Conservation (phyloP, 2,113 vertebrate genomes). For the Manacus vitellinus region DNA sequence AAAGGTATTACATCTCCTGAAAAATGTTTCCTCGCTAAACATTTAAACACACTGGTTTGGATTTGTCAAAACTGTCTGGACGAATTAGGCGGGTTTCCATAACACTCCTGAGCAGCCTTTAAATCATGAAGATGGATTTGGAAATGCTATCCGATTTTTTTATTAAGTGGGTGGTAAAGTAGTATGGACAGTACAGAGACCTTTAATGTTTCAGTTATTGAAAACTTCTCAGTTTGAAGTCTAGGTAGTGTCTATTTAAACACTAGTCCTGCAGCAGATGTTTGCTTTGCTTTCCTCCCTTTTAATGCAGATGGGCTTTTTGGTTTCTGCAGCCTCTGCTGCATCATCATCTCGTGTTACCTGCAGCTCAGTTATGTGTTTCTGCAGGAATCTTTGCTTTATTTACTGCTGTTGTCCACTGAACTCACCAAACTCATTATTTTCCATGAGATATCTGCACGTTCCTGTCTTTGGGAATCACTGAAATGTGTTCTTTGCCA, state of each 20-base stretch:
- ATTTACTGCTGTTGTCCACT: background rate
- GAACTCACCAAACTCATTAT: background rate
- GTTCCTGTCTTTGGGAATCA: background rate
- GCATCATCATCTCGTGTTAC: background rate
- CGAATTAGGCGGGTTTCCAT: conserved; percentile 19
- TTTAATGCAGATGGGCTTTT: background rate
- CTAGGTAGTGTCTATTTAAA: background rate
- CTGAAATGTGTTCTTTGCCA: background rate
- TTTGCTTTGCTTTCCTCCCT: background rate
- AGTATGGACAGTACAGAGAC: background rate
- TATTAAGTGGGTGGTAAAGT: conserved; percentile 19
- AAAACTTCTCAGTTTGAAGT: conserved; percentile 4
- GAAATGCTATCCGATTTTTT: background rate
- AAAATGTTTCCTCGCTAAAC: conserved; percentile 36
- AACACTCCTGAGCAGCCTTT: background rate
- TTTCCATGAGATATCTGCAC: background rate
- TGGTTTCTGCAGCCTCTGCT: background rate
- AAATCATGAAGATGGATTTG: conserved; percentile 40
- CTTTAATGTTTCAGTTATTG: background rate
- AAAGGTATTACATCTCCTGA: conserved; percentile 52
- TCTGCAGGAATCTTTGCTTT: background rate
- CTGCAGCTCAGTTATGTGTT: background rate
- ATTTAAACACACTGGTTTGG: conserved; percentile 37
- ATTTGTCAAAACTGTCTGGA: conserved; percentile 55
- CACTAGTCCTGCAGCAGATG: background rate